Percentiles rank a stretch among this genome's conserved stretches.
These are phyloP conservation scores for Siphlonurus alternatus DNA, from an alignment of 2,888 invertebrate species.

Conservation along the genomic window DNA sequence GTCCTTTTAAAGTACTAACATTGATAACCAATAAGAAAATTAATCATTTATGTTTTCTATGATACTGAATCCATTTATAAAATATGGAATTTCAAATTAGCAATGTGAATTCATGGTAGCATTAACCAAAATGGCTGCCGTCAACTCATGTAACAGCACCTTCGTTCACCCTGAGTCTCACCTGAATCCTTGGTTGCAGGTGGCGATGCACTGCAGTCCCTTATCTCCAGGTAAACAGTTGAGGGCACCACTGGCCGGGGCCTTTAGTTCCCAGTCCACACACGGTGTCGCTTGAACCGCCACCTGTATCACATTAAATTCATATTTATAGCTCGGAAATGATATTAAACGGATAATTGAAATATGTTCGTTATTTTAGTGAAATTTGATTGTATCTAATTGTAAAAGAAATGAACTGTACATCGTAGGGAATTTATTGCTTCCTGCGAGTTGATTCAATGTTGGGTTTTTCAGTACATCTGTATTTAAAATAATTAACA, in stretches of 20 bases:
- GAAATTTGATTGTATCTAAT: background rate
- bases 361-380: background rate
- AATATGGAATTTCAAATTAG: background rate
- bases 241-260: conserved; percentile 74
- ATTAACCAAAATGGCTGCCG: no score
- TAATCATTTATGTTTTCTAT: no score
- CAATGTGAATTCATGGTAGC: no score
- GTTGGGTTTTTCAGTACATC: no score
- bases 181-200: conserved; percentile 67
- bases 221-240: conserved; percentile 63
- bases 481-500: no score
- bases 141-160: no score
- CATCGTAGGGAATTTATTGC: no score
- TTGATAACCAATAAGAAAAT: no score
- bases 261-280: conserved; percentile 83
- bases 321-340: background rate
- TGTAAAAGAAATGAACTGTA: background rate
- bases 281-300: conserved; percentile 87
- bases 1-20: background rate
- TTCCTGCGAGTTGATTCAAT: no score
- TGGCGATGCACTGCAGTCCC: conserved; percentile 75
- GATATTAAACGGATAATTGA: background rate
- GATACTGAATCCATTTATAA: no score
- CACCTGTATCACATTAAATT: conserved; percentile 29
- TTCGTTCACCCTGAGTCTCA: no score